Base-by-base conservation (phyloP, 1,140 invertebrate species). In the Acromyrmex heyeri region DNA sequence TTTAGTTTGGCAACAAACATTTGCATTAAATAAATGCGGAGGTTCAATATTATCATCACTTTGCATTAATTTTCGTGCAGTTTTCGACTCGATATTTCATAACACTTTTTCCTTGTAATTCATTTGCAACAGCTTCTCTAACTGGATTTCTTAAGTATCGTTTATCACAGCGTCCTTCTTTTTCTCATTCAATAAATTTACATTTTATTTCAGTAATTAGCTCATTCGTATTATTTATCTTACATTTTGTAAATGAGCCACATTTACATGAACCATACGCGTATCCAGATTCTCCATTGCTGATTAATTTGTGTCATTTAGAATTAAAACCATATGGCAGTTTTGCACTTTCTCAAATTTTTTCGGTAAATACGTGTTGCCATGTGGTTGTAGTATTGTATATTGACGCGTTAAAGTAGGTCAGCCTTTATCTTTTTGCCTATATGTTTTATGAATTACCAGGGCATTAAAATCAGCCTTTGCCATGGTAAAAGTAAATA, bases 341-440 rank as follows among this genome's bases (percentile, higher is more conserved):
- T 73, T 73, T 73, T 16, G 18, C 50, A 55, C 16, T 4, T 73
- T 30, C 16, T 27, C 50, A 73, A 55, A 73, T 55, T 73, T 72
- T 73, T 5, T 55, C 70, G 3, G 24, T 53, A 53, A 72, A 53
- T 72, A 18, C 18, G 18, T 53, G 24, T 8, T 72, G 48, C 48
- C 69, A 72, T 3, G 7, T 72, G 24, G 24, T 24, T 24, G 24
- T 24, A 24, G 24, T 12, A 72, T 2, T n/a, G 48, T 72, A 53
- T 72, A 72, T 12, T 72, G 44, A 10, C 48, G 69, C 4, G 4
- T 24, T 24, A 14, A 53, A 10, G 24, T 7, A 10, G 48, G 24
- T n/a, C 24, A 24, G 18, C 24, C 48, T 53, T 55, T 55, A 18
- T 72, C 48, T 72, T 0, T 50, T 55, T 8, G 48, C 14, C 48